A percentile compares a stretch with the other conserved stretches of the same genome.
These are phyloP conservation scores for Ornithorhynchus anatinus DNA, from an alignment of 2,113 vertebrate genomes.

Conservation along the genomic window DNA sequence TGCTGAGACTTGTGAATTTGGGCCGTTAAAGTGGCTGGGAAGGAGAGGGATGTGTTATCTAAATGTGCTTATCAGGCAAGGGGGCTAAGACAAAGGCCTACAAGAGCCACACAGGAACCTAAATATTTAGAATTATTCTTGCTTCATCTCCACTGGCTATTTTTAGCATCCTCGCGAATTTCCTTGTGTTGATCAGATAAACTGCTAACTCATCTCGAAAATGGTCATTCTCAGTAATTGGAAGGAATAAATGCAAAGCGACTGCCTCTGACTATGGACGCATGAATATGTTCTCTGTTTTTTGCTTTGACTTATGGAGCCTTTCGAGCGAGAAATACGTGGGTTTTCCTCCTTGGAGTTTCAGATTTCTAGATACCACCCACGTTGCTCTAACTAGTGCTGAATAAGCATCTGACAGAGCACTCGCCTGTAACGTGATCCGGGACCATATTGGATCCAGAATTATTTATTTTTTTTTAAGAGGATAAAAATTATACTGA, in stretches of 20 bases:
- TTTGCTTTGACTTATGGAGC: conserved; percentile 48
- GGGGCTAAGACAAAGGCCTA: conserved; percentile 78
- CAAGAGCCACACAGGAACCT: conserved; percentile 34
- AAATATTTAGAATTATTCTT: conserved; percentile 46
- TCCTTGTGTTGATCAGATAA: conserved; percentile 20
- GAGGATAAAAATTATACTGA: conserved; percentile 18
- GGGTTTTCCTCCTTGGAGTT: conserved; percentile 54
- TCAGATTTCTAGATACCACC: conserved; percentile 26
- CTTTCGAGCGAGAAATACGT: conserved; percentile 27
- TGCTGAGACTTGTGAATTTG: conserved; percentile 60
- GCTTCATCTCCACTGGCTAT: conserved; percentile 21
- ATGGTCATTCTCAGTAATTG: conserved; percentile 30
- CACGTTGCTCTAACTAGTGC: conserved; percentile 43
- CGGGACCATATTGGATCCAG: conserved; percentile 22
- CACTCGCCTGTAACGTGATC: conserved; percentile 46
- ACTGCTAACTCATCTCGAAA: conserved; percentile 44
- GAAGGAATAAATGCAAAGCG: neutral
- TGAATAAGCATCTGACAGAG: conserved; percentile 64
- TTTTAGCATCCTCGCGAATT: conserved; percentile 48
- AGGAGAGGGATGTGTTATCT: conserved; percentile 67
- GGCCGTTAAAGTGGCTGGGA: conserved; percentile 68
- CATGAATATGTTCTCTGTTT: conserved; percentile 9
- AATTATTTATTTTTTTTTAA: conserved; percentile 37
- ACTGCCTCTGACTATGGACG: conserved; percentile 5
- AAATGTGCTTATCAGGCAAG: conserved; percentile 72